These are phyloP conservation scores for Mus minutoides DNA, from an alignment of 2,797 vertebrate species.

Conservation along the genomic window DNA sequence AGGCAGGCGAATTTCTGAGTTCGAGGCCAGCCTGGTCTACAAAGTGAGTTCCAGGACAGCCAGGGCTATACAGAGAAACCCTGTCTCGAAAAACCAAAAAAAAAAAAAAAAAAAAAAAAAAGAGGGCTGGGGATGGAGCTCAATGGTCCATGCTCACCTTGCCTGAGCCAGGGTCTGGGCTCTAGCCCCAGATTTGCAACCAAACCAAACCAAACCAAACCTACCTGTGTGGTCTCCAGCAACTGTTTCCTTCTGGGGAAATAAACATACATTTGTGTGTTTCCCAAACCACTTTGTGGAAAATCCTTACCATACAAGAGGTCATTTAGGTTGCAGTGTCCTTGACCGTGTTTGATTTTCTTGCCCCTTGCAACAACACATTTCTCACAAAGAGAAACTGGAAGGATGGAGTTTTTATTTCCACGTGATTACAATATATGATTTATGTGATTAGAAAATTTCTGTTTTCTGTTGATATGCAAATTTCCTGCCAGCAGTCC, in stretches of 20 bases:
- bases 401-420: conserved; percentile 25
- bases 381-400: conserved; percentile 29
- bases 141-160: background rate
- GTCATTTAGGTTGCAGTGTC: background rate
- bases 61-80: no score
- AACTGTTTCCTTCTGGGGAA: conserved; percentile 52
- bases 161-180: background rate
- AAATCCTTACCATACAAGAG: background rate
- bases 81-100: no score
- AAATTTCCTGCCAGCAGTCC: conserved; percentile 49
- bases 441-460: conserved; percentile 75
- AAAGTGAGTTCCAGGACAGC: no score
- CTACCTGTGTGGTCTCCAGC: conserved; percentile 1
- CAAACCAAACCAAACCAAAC: background rate
- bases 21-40: no score
- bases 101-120: no score
- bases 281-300: background rate
- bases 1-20: no score
- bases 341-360: background rate
- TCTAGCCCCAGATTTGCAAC: background rate
- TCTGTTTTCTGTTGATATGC: conserved; percentile 68
- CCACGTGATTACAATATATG: conserved; percentile 54
- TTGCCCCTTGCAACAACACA: background rate
- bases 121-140: background rate
- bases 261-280: background rate